Percentiles rank a stretch among this genome's conserved stretches.
phyloP scores from a whole-genome alignment of 2,113 vertebrate species.

The Rhinopomastus cyanomelas region DNA sequence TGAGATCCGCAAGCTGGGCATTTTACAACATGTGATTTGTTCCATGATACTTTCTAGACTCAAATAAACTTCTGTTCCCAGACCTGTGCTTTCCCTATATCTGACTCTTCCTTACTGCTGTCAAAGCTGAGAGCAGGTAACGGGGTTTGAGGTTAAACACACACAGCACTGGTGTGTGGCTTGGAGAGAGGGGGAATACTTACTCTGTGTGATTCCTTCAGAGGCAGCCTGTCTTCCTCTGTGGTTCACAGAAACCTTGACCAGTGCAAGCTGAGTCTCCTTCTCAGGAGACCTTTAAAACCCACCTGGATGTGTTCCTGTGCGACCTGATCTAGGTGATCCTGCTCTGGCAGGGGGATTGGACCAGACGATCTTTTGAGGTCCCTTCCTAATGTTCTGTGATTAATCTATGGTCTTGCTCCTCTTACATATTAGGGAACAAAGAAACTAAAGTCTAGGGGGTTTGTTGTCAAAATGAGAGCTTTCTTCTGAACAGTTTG shows the following conservation, averaged over 20 bases:
- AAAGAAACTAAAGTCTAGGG: background rate
- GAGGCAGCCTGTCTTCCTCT: background rate
- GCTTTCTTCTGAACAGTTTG: background rate
- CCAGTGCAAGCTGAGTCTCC: no score
- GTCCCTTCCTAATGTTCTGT: no score
- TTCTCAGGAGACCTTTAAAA: no score
- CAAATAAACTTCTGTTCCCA: slow-evolving; percentile 43
- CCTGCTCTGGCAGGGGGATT: no score
- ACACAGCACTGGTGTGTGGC: background rate
- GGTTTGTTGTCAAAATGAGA: background rate
- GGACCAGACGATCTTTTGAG: no score
- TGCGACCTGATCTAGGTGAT: no score
- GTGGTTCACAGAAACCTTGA: background rate
- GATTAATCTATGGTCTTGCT: no score
- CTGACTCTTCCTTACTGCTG: slow-evolving; percentile 10
- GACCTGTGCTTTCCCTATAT: background rate
- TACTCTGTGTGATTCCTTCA: background rate
- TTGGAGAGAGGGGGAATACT: background rate
- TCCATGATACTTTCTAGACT: slow-evolving; percentile 25
- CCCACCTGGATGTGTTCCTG: no score
- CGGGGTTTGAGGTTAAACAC: background rate
- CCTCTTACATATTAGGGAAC: background rate
- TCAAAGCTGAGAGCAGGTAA: background rate
- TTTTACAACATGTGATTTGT: background rate
- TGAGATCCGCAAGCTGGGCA: background rate